Evolutionary conservation across 2,113 vertebrate genomes (phyloP).

Genomic region (Dipodomys spectabilis): DNA sequence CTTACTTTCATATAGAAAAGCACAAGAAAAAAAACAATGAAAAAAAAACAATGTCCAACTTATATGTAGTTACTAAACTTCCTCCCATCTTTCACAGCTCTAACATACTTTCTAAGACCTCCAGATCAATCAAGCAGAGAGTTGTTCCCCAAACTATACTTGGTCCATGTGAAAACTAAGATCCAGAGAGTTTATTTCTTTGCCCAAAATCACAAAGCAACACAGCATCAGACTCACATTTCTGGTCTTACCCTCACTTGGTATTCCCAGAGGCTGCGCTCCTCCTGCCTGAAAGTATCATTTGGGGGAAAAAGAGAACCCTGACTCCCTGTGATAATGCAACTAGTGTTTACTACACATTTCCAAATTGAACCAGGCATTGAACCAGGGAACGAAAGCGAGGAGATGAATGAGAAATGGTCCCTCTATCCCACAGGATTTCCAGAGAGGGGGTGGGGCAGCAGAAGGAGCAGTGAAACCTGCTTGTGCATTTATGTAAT

Average conservation of each 20-base stretch:
- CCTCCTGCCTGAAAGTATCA: neutral
- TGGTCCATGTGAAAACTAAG: neutral
- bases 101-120: neutral
- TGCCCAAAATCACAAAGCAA: neutral
- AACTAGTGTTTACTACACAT: neutral
- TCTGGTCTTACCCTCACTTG: neutral
- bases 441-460: rapidly evolving
- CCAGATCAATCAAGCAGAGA: neutral
- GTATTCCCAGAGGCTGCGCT: neutral
- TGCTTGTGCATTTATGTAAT: neutral
- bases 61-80: neutral
- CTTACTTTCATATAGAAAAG: neutral
- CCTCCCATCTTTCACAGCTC: neutral
- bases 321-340: neutral
- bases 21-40: neutral
- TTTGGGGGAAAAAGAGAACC: neutral
- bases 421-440: neutral
- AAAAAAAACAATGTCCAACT: neutral
- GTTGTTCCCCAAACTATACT: neutral
- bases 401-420: neutral
- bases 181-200: neutral
- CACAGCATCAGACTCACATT: neutral
- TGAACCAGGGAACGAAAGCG: rapidly evolving
- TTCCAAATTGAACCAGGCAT: neutral
- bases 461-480: neutral